Conservation (phyloP, 2,797 vertebrate genomes). For the Nyctalus aviator region DNA sequence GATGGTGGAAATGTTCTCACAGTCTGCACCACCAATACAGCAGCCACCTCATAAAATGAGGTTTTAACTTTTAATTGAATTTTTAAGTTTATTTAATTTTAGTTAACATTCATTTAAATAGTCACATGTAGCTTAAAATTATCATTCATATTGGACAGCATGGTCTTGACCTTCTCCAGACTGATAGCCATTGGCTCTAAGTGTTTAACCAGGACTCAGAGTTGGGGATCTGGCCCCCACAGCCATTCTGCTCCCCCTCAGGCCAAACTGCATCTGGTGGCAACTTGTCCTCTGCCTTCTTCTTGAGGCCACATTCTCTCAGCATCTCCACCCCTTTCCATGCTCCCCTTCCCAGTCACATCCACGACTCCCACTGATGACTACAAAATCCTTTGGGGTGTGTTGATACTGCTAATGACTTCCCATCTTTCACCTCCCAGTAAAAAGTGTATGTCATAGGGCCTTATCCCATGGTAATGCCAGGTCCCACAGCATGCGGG, state of each 20-base stretch:
- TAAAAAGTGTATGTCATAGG: not conserved
- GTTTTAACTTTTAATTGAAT: not conserved
- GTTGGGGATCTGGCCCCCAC: not conserved
- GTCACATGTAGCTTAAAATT: not conserved
- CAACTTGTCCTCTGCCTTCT: not conserved
- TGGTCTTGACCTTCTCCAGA: slow-evolving; percentile 5
- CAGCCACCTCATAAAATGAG: not conserved
- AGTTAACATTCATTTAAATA: not conserved
- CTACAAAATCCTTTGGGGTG: not conserved
- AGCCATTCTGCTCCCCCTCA: not conserved
- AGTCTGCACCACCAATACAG: not conserved
- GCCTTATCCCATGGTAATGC: not conserved
- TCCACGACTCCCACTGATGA: not conserved
- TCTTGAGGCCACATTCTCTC: not conserved
- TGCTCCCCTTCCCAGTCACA: not conserved
- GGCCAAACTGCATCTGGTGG: not conserved
- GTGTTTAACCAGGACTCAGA: not conserved
- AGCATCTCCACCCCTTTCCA: not conserved
- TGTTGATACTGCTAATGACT: not conserved
- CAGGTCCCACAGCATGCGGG: not conserved
- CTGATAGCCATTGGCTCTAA: not conserved
- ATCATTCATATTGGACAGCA: not conserved
- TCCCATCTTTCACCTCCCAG: not conserved
- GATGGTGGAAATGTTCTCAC: not conserved
- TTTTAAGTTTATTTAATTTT: not conserved